Base-by-base conservation (phyloP, 2,797 vertebrate genomes). In the Channa striata region DNA sequence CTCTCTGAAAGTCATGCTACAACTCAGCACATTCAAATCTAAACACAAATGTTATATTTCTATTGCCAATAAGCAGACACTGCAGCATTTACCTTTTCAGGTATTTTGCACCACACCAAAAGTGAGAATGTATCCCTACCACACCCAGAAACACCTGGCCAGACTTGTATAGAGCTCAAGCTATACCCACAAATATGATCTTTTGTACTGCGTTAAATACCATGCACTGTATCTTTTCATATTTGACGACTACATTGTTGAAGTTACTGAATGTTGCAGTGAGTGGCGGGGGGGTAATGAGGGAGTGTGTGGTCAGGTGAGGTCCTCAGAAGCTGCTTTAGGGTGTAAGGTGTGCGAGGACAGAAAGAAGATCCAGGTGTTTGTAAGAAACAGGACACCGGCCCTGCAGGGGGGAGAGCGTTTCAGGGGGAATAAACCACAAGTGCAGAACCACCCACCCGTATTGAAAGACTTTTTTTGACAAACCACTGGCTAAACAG, bases 141-240 rank as follows among this genome's bases (percentile, higher is more conserved):
- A 63, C 74, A 20, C 83, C 70, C 57, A 58, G 64, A 63, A 56
- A 75, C 83, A 80, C 71, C 74, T 80, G 80, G 74, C 30, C n/a
- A 5, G 33, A 16, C 33, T 58, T 53, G 59, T 21, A 57, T 6
- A 16, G 37, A 37, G 19, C 20, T 3, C 43, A 10, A 43, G 56
- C 46, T 40, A 63, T 20, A 56, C 70, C 62, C 21, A 42, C 16
- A 4, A n/a, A 53, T 40, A 57, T 11, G 14, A 61, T 56, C 69
- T 9, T 47, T 50, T 37, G 59, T 49, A 6, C 67, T 9, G 37
- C 13, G 43, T 69, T n/a, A 13, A 6, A n/a, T 43, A 25, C 44
- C 13, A 1, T 37, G 10, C 8, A 39, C 49, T 50, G 6, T 4
- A 20, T 47, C 50, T 11, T 50, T 51, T 70, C 20, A 42, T 33